These are phyloP conservation scores for Julus scandinavius DNA, from an alignment of 2,888 invertebrate species.

Conservation along the genomic window DNA sequence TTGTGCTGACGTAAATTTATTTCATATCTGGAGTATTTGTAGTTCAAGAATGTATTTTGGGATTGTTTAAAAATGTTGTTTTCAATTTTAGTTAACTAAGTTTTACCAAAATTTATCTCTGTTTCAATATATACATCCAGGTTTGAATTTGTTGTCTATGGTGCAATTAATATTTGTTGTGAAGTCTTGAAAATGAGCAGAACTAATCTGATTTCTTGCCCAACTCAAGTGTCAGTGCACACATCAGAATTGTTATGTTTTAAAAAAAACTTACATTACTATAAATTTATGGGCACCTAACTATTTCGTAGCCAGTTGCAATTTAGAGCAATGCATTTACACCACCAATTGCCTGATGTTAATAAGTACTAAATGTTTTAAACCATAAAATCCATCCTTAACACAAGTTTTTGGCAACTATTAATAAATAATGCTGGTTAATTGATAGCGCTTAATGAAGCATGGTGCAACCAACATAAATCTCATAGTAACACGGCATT, in stretches of 20 bases:
- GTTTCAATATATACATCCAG: not conserved
- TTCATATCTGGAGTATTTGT: not conserved
- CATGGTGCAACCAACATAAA: not conserved
- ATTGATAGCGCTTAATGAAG: not conserved
- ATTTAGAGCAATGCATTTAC: too few species aligned
- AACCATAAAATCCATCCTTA: too few species aligned
- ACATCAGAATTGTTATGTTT: not conserved
- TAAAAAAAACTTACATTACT: too few species aligned
- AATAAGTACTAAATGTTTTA: too few species aligned
- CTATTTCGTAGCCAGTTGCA: too few species aligned
- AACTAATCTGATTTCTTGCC: not conserved
- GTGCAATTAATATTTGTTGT: not conserved
- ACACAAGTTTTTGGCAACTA: too few species aligned
- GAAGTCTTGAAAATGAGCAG: not conserved
- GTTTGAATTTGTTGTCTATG: constrained; percentile 13
- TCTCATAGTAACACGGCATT: not conserved
- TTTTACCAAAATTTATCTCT: not conserved
- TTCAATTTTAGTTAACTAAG: not conserved
- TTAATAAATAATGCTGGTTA: too few species aligned
- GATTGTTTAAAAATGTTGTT: not conserved
- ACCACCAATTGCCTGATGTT: too few species aligned
- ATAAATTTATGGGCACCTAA: too few species aligned
- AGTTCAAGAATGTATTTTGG: not conserved
- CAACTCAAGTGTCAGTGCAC: not conserved
- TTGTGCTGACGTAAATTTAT: not conserved